phyloP scores from a whole-genome alignment of 2,113 vertebrate species.

The Melanerpes aurifrons region DNA sequence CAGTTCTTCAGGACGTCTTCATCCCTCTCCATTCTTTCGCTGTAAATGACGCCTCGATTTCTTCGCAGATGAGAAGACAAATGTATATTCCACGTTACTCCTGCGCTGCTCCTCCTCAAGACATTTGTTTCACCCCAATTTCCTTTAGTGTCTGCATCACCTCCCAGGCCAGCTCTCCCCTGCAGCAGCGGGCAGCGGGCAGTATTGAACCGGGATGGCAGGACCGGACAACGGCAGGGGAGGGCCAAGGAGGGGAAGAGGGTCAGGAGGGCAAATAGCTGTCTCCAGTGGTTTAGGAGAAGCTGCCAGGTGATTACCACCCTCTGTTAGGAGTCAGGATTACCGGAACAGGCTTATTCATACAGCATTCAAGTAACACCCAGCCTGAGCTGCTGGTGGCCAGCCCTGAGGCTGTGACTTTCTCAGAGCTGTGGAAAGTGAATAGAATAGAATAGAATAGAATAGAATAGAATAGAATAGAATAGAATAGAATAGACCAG shows the following conservation, averaged over 20 bases:
- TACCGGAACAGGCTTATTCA: not conserved
- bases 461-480: too few relatives aligned
- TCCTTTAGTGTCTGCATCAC: not conserved
- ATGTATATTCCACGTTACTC: not conserved
- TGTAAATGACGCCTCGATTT: not conserved
- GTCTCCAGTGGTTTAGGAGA: not conserved
- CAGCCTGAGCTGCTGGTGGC: not conserved
- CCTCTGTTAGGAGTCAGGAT: not conserved
- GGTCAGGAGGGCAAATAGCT: not conserved
- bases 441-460: too few relatives aligned
- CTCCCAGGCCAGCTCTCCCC: not conserved
- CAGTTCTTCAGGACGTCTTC: not conserved
- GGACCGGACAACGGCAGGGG: fast-evolving
- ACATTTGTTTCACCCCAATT: not conserved
- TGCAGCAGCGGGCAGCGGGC: not conserved
- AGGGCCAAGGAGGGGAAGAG: not conserved
- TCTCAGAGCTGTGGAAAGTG: not conserved
- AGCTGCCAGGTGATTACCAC: not conserved
- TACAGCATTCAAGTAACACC: not conserved
- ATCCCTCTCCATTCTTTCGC: not conserved
- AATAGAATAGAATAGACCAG: too few relatives aligned
- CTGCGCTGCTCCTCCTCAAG: not conserved
- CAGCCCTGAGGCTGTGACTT: not conserved
- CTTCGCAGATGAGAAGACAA: not conserved
- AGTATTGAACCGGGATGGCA: fast-evolving